These are phyloP conservation scores for Mesoligia furuncula DNA, from an alignment of 2,888 invertebrate species.

Conservation along the genomic window DNA sequence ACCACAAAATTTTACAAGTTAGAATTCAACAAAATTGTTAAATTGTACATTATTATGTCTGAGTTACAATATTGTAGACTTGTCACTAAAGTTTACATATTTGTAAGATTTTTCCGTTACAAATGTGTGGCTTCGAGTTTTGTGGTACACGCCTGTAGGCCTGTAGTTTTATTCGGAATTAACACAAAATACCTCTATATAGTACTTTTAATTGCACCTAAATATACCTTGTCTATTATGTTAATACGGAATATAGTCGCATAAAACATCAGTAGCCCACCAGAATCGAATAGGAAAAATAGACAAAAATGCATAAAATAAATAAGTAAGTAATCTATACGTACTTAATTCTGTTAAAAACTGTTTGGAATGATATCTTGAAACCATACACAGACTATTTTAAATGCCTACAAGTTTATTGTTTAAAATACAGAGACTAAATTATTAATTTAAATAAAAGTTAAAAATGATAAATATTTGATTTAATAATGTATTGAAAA, in stretches of 20 bases:
- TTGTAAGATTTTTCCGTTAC: not conserved
- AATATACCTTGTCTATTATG: not conserved
- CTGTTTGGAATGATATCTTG: slow-evolving; percentile 51
- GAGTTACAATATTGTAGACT: not conserved
- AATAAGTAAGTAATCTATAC: slow-evolving; percentile 4
- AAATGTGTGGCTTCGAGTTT: not conserved
- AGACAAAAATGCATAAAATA: slow-evolving; percentile 6
- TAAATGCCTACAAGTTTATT: slow-evolving; percentile 21
- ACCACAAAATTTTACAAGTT: not conserved
- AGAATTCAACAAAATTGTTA: not conserved
- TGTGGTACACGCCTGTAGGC: not conserved
- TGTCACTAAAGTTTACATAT: not conserved
- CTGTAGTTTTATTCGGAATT: not conserved
- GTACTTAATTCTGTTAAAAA: slow-evolving; percentile 14
- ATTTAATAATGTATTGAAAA: slow-evolving; percentile 11
- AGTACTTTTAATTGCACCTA: not conserved
- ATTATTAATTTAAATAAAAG: not conserved
- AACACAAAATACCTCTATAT: not conserved
- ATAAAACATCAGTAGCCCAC: slow-evolving; percentile 37
- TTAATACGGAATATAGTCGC: slow-evolving; percentile 3
- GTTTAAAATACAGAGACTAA: slow-evolving; percentile 3
- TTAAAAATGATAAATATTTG: slow-evolving; percentile 14
- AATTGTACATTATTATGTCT: not conserved
- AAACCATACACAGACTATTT: slow-evolving; percentile 25
- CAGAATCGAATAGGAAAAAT: slow-evolving; percentile 17